Evolutionary conservation across 2,113 vertebrate species (phyloP).

Genomic region (Bubalus kerabau): DNA sequence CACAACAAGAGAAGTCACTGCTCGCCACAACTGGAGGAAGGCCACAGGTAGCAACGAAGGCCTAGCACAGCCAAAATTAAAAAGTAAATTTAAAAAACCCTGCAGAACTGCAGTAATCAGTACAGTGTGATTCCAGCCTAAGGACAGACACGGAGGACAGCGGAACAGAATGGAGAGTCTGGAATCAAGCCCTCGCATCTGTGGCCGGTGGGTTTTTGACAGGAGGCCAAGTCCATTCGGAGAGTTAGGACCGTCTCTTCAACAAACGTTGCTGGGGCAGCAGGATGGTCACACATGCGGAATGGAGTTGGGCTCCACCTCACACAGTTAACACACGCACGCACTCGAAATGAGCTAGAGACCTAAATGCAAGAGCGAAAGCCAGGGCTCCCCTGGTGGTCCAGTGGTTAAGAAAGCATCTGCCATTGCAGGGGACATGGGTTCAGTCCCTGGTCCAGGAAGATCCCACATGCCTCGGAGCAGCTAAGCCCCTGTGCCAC

Average conservation of each 20-base stretch:
- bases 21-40: not conserved
- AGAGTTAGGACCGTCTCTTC: not conserved
- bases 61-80: not conserved
- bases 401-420: not conserved
- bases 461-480: not conserved
- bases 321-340: too few relatives aligned
- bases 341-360: accelerated
- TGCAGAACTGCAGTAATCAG: too few relatives aligned
- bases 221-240: not conserved
- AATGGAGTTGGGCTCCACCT: not conserved
- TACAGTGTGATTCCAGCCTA: not conserved
- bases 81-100: not conserved
- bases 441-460: not conserved
- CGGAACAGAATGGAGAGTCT: not conserved
- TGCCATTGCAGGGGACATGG: not conserved
- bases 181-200: not conserved
- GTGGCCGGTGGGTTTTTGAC: not conserved
- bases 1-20: not conserved
- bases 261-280: not conserved
- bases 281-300: accelerated
- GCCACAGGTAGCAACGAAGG: not conserved
- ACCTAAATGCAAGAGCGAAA: not conserved
- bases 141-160: accelerated
- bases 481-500: not conserved
- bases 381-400: not conserved